A percentile compares a stretch with the other conserved stretches of the same genome.
Conservation (phyloP, 2,113 vertebrate genomes). For the Neogale vison region DNA sequence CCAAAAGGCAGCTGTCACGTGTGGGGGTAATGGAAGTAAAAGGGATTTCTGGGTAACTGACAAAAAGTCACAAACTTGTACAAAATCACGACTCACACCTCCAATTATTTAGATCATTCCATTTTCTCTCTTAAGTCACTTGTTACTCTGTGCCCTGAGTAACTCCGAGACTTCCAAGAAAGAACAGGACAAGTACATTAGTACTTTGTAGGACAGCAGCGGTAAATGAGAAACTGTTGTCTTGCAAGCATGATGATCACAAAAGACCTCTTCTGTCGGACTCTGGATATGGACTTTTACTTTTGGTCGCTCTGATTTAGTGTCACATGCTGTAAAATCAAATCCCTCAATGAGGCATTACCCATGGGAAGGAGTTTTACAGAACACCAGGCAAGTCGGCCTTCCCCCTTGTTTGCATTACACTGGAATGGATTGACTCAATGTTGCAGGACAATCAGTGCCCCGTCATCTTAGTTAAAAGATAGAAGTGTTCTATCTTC, state of each 20-base stretch:
- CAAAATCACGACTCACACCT: not conserved
- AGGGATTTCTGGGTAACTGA: constrained; percentile 17
- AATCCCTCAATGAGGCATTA: not conserved
- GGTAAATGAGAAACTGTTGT: not conserved
- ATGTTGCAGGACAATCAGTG: constrained; percentile 70
- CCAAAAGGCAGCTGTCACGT: not conserved
- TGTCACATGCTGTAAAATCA: constrained; percentile 12
- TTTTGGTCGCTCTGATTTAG: not conserved
- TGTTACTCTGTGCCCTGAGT: not conserved
- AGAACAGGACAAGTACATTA: not conserved
- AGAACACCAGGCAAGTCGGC: not conserved
- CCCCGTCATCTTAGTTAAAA: constrained; percentile 64
- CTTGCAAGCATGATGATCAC: not conserved
- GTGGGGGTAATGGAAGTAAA: not conserved
- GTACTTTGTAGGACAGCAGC: not conserved
- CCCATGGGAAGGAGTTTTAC: not conserved
- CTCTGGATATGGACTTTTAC: not conserved
- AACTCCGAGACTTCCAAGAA: not conserved
- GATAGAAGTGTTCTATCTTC: not conserved
- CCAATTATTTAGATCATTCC: not conserved
- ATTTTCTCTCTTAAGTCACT: not conserved
- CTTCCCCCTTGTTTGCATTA: constrained; percentile 36
- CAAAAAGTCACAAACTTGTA: not conserved
- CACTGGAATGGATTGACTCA: constrained; percentile 64
- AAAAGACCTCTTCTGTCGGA: accelerated